Evolutionary conservation across 2,797 vertebrate species (phyloP).

Genomic region (Pelobates cultripes): DNA sequence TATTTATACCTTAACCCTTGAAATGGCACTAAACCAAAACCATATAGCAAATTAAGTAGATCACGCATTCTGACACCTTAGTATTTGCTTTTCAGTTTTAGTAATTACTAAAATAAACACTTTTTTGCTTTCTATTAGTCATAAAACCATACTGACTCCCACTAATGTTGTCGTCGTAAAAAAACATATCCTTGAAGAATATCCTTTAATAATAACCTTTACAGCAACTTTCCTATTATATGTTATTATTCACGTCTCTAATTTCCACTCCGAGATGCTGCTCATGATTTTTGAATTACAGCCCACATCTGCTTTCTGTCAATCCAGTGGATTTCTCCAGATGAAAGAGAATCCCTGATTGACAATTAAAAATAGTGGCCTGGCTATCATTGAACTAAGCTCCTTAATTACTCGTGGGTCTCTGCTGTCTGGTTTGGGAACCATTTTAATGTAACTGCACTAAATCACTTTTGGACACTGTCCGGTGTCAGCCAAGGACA

Average conservation of each 20-base stretch:
- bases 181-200: not conserved
- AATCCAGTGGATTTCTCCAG: constrained; percentile 11
- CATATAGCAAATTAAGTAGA: too few relatives aligned
- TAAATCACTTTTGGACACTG: not conserved
- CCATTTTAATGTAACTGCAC: not conserved
- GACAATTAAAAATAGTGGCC: constrained; percentile 2
- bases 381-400: constrained; percentile 3
- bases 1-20: too few relatives aligned
- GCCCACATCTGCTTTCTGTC: constrained; percentile 8
- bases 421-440: not conserved
- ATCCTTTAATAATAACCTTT: constrained; percentile 10
- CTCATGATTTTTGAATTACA: not conserved
- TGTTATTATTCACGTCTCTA: not conserved
- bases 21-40: too few relatives aligned
- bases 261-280: not conserved
- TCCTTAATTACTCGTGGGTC: not conserved
- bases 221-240: not conserved
- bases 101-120: too few relatives aligned
- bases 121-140: not conserved
- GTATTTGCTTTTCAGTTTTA: too few relatives aligned
- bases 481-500: constrained; percentile 2
- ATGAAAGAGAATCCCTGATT: constrained; percentile 1
- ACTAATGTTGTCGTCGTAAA: not conserved
- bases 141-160: not conserved
- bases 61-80: too few relatives aligned